Evolutionary conservation across 1,140 invertebrate species (phyloP).

Genomic region (Drosophila insularis): DNA sequence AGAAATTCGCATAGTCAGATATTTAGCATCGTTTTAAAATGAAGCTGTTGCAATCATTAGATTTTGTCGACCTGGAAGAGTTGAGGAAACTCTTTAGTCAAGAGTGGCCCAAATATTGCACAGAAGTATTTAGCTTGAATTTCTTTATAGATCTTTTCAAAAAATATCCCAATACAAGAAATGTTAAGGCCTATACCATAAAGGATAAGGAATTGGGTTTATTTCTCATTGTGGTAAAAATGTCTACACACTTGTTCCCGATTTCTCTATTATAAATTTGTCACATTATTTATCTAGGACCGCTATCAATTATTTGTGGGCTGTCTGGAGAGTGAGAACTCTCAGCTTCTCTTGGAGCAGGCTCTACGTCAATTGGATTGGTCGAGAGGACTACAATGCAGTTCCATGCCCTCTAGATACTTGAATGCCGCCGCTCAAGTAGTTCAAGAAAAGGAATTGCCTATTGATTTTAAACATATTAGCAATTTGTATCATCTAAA

Average conservation of each 20-base stretch:
- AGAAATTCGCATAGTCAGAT: neutral
- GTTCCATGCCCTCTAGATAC: slow-evolving; percentile 21
- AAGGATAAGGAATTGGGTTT: slow-evolving; percentile 49
- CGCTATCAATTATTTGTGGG: slow-evolving; percentile 37
- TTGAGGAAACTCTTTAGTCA: slow-evolving; percentile 23
- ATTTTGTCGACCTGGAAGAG: slow-evolving; percentile 20
- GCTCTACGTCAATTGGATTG: slow-evolving; percentile 28
- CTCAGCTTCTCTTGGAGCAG: slow-evolving; percentile 14
- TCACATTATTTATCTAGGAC: slow-evolving; percentile 13
- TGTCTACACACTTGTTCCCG: too few relatives aligned
- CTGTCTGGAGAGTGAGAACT: slow-evolving; percentile 16
- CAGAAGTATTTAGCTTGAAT: slow-evolving; percentile 47
- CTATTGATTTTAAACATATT: neutral
- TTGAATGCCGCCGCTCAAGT: neutral
- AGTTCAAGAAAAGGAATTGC: neutral
- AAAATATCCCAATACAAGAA: neutral
- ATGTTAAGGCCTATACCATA: slow-evolving; percentile 44
- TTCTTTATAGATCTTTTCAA: slow-evolving; percentile 38
- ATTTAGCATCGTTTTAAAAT: slow-evolving; percentile 20
- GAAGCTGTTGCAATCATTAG: slow-evolving; percentile 28
- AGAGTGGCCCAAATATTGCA: slow-evolving; percentile 47
- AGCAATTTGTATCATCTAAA: slow-evolving; percentile 3
- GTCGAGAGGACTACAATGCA: slow-evolving; percentile 27
- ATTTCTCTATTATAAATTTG: too few relatives aligned
- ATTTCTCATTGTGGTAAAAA: slow-evolving; percentile 68